phyloP scores from a whole-genome alignment of 2,797 vertebrate species.

The Merluccius polli region DNA sequence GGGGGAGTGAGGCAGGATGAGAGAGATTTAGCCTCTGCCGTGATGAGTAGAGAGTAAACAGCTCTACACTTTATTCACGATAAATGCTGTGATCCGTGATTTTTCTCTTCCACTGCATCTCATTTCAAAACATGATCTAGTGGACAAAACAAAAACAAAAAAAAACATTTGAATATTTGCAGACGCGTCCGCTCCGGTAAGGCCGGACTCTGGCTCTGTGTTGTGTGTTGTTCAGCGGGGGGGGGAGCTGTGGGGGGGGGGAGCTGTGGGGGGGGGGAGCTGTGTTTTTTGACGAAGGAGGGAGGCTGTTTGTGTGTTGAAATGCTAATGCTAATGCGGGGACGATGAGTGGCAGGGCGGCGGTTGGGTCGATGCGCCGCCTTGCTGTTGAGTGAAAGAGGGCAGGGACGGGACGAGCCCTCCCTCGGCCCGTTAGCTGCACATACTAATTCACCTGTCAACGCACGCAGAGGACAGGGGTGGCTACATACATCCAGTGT shows the following conservation, averaged over 20 bases:
- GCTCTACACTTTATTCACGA: constrained; percentile 29
- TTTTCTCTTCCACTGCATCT: constrained; percentile 27
- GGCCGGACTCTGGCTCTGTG: too few relatives aligned
- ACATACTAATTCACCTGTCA: constrained; percentile 66
- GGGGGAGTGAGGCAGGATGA: constrained; percentile 31
- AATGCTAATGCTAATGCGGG: constrained; percentile 36
- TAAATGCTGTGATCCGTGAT: constrained; percentile 34
- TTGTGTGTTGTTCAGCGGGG: too few relatives aligned
- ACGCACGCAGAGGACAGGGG: constrained; percentile 25
- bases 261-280: too few relatives aligned
- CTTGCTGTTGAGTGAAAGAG: constrained; percentile 50
- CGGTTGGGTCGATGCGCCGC: constrained; percentile 55
- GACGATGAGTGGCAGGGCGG: constrained; percentile 37
- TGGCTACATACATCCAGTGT: constrained; percentile 13
- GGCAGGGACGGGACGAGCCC: constrained; percentile 27
- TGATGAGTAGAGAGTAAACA: constrained; percentile 56
- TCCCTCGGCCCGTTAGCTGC: constrained; percentile 54
- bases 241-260: too few relatives aligned
- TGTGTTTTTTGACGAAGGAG: constrained; percentile 10
- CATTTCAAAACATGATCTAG: constrained; percentile 4
- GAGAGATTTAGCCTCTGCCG: constrained; percentile 40
- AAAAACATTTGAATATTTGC: too few relatives aligned
- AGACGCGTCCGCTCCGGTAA: too few relatives aligned
- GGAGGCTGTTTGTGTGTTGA: constrained; percentile 24
- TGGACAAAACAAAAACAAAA: constrained; percentile 1